phyloP scores from a whole-genome alignment of 2,797 vertebrate genomes.

The Toxotes lorentzi region DNA sequence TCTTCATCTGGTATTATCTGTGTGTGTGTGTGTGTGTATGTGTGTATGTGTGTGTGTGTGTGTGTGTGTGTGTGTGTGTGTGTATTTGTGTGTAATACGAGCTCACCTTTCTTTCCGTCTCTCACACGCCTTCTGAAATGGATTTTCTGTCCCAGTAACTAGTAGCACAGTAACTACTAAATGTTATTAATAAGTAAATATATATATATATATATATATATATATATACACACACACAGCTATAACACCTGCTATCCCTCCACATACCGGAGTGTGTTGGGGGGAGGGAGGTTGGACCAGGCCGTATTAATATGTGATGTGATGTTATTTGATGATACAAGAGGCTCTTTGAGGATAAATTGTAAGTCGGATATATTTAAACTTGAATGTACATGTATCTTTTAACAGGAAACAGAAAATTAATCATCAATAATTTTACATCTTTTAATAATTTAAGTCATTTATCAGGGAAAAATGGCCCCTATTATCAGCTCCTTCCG shows the following conservation, averaged over 20 bases:
- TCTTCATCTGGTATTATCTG: constrained; percentile 65
- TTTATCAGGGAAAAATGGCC: too few species aligned
- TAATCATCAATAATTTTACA: too few species aligned
- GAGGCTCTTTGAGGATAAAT: too few species aligned
- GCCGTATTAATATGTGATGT: background rate
- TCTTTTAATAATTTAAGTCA: too few species aligned
- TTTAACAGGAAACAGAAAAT: too few species aligned
- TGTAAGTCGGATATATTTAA: too few species aligned
- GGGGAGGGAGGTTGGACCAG: background rate
- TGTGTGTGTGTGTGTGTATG: constrained; percentile 30
- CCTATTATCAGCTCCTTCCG: too few species aligned
- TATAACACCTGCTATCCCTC: background rate
- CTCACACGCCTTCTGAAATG: constrained; percentile 40
- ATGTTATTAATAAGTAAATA: background rate
- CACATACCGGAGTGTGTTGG: background rate
- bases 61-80: constrained; percentile 16
- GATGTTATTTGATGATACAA: background rate
- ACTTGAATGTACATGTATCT: too few species aligned
- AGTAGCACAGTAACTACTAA: constrained; percentile 29
- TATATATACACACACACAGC: too few species aligned
- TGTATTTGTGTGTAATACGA: background rate
- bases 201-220: too few species aligned
- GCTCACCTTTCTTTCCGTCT: constrained; percentile 38
- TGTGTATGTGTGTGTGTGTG: constrained; percentile 21
- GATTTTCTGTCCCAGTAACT: constrained; percentile 53